Conservation (phyloP, 2,797 vertebrate species). For the Mionectes olivaceus region DNA sequence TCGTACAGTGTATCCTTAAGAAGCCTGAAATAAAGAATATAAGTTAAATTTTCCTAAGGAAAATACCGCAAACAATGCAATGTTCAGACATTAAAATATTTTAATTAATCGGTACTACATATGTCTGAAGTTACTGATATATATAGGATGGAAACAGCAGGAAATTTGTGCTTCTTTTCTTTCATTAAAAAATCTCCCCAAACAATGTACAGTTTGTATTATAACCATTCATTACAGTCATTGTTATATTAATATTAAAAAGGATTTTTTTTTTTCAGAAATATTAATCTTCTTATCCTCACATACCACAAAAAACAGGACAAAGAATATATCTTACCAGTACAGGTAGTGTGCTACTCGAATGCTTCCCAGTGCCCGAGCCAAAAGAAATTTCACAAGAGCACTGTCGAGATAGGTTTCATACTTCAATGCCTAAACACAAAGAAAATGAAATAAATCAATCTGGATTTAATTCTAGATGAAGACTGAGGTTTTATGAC, state of each 20-base stretch:
- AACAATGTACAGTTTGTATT: neutral
- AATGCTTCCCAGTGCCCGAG: slow-evolving; percentile 91
- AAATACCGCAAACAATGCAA: neutral
- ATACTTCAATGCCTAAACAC: slow-evolving; percentile 90
- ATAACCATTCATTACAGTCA: neutral
- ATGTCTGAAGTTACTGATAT: neutral
- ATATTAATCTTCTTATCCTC: neutral
- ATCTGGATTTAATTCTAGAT: neutral
- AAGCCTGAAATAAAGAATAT: slow-evolving; percentile 83
- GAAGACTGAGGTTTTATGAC: neutral
- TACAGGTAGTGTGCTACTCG: slow-evolving; percentile 92
- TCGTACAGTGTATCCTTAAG: slow-evolving; percentile 94
- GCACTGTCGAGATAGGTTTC: slow-evolving; percentile 93
- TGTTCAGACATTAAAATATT: neutral
- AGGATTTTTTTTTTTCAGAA: neutral
- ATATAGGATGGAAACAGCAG: neutral
- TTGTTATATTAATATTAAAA: neutral
- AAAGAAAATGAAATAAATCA: neutral
- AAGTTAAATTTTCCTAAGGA: neutral
- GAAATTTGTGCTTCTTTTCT: neutral
- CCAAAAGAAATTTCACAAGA: slow-evolving; percentile 90
- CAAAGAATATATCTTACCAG: slow-evolving; percentile 84
- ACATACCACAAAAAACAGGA: neutral
- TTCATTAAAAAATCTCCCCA: neutral
- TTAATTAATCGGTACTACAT: neutral